phyloP scores from a whole-genome alignment of 2,888 invertebrate genomes.

The Marronus borbonicus region DNA sequence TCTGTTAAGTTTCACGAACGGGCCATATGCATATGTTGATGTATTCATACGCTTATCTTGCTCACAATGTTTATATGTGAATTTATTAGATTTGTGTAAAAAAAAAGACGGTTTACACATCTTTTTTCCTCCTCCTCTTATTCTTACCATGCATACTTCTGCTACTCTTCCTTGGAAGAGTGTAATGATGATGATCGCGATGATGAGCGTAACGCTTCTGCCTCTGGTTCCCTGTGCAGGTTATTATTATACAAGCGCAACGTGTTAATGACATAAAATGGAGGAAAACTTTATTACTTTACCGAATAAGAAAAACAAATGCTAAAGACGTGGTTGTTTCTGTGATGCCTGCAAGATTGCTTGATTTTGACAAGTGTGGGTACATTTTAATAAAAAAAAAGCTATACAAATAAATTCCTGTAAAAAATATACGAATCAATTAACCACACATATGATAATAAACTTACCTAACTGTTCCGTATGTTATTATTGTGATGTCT shows the following conservation, averaged over 20 bases:
- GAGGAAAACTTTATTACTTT: conserved; percentile 36
- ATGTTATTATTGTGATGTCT: too few species aligned
- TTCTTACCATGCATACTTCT: not conserved
- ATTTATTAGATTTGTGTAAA: conserved; percentile 53
- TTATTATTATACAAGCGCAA: conserved; percentile 28
- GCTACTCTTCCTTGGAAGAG: not conserved
- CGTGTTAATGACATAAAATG: conserved; percentile 39
- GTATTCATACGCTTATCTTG: conserved; percentile 55
- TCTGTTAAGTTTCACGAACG: conserved; percentile 57
- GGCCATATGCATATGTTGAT: conserved; percentile 59
- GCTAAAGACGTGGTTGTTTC: conserved; percentile 4
- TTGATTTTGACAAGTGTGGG: not conserved
- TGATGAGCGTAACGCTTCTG: conserved; percentile 24
- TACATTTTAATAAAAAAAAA: too few species aligned
- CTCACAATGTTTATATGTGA: conserved; percentile 52
- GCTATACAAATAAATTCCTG: too few species aligned
- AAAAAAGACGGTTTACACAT: conserved; percentile 36
- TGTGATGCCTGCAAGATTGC: not conserved
- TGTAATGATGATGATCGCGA: conserved; percentile 18
- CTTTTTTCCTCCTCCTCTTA: conserved; percentile 5
- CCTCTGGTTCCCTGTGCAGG: not conserved
- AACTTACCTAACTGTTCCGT: too few species aligned
- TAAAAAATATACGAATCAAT: too few species aligned
- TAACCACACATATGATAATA: too few species aligned
- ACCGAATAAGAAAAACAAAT: conserved; percentile 32